Evolutionary conservation across 2,888 invertebrate species (phyloP), one percentile per base, ranked within the genome.

Genomic region (Drosophila bunnanda): DNA sequence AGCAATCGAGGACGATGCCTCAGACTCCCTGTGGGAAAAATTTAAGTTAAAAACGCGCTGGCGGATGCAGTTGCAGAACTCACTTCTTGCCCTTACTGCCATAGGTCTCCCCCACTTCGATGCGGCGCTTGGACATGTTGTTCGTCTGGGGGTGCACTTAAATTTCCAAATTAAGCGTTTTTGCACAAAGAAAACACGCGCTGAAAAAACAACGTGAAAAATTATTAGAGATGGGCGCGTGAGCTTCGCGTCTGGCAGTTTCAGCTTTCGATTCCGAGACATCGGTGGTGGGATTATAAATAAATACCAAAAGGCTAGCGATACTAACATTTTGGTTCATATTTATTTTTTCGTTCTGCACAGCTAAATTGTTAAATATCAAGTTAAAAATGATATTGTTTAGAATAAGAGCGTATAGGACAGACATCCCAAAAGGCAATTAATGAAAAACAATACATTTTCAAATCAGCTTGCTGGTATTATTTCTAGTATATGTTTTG

Each of bases 61-160:
- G 20, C 4, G 2, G 10, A 4, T n/a, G 25, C n/a, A 13, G 12
- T 15, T 30, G 1, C 10, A 30, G 5, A 36, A 93, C 93, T 93
- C 92, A 96, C 97, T 95, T 94, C 93, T 95, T 94, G 92, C 95
- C 95, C 68, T 96, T 91, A 30, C 15, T 84, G 32, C 69, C 94
- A 91, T 96, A 97, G 5, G 97, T 96, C 90, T 97, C 97, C 89
- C 96, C 94, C 75, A 97, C 96, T 94, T 97, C 97, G 91, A 97
- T 96, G 91, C 97, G 94, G 86, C 97, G 94, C 92, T 97, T 97
- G 50, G 97, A 96, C 97, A 97, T 92, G 34, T 70, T 57, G 34
- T n/a, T 60, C 10, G n/a, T 36, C 48, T 20, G 12, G 76, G 41
- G 30, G 56, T 46, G 12, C 44, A 32, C 46, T 41, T 58, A 72